Percentiles rank a stretch among this genome's conserved stretches.
These are phyloP conservation scores for Abramis brama DNA, from an alignment of 2,113 vertebrate species.

Conservation along the genomic window DNA sequence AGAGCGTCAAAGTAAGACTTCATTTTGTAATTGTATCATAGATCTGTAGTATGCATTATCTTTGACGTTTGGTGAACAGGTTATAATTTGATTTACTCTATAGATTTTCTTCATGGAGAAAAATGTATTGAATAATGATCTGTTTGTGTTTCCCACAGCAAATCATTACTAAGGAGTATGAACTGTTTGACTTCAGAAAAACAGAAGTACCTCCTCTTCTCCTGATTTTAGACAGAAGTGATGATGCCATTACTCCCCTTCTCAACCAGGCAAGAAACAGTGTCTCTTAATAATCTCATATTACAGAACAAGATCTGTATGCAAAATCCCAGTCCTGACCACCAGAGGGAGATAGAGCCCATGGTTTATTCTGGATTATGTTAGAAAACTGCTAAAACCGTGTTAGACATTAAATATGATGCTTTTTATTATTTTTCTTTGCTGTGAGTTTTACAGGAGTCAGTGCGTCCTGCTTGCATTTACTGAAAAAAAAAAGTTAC, in stretches of 20 bases:
- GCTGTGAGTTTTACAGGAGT: neutral
- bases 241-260: constrained; percentile 91
- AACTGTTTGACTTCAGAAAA: constrained; percentile 95
- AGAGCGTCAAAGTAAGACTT: constrained; percentile 87
- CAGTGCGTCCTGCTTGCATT: neutral
- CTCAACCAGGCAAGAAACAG: constrained; percentile 75
- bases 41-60: neutral
- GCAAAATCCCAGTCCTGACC: constrained; percentile 2
- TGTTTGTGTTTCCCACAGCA: constrained; percentile 75
- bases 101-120: neutral
- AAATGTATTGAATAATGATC: neutral
- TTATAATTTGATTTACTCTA: neutral
- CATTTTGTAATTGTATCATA: neutral
- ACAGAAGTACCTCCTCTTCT: constrained; percentile 94
- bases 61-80: no score
- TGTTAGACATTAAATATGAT: neutral
- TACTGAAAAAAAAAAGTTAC: neutral
- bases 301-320: neutral
- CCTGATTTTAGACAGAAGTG: constrained; percentile 89
- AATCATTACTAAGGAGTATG: constrained; percentile 97
- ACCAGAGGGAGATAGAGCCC: constrained; percentile 49
- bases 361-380: constrained; percentile 12
- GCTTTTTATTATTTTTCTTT: neutral
- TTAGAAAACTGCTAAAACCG: neutral
- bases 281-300: neutral